Evolutionary conservation across 2,113 vertebrate species (phyloP).

Genomic region (Hypocryptadius cinnamomeus): DNA sequence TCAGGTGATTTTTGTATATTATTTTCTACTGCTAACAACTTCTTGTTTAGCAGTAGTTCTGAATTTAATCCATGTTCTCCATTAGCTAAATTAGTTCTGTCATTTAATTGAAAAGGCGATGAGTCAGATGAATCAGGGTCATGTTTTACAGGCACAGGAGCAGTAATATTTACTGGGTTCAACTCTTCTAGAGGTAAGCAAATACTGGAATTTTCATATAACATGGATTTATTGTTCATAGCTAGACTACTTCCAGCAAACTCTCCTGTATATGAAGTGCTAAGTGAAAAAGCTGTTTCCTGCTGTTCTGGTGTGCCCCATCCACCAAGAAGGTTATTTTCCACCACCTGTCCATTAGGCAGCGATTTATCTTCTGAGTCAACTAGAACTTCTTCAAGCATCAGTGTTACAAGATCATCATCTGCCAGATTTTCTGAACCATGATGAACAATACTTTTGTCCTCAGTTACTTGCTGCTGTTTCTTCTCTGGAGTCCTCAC

Average conservation of each 20-base stretch:
- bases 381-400: conserved; percentile 67
- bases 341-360: background rate
- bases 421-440: conserved; percentile 65
- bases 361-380: conserved; percentile 16
- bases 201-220: background rate
- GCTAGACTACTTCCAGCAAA: background rate
- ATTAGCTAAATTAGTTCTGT: background rate
- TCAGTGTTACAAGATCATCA: conserved; percentile 71
- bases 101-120: background rate
- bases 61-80: background rate
- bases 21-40: background rate
- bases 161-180: background rate
- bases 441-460: conserved; percentile 33
- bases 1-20: background rate
- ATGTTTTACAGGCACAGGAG: background rate
- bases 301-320: background rate
- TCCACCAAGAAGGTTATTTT: background rate
- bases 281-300: background rate
- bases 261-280: background rate
- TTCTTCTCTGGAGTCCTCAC: background rate
- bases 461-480: background rate
- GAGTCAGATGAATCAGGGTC: background rate
- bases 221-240: background rate
- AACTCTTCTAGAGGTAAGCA: background rate
- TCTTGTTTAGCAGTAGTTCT: background rate